phyloP scores from a whole-genome alignment of 2,797 vertebrate species.

The Pteronotus mesoamericanus region DNA sequence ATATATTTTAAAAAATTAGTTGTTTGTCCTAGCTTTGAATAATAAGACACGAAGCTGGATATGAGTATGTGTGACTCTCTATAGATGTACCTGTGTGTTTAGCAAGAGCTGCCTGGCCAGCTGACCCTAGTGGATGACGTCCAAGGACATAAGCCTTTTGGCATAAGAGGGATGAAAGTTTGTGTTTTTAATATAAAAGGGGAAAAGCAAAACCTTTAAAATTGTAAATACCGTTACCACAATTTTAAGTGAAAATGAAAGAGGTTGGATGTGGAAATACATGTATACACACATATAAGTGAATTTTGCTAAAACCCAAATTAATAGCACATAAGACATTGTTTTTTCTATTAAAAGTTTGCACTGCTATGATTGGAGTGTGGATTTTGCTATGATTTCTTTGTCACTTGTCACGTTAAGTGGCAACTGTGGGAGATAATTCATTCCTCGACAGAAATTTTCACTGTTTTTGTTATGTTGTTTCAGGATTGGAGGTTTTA shows the following conservation, averaged over 20 bases:
- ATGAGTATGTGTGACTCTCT: rapidly evolving
- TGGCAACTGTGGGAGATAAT: background rate
- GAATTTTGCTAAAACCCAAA: background rate
- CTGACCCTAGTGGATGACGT: background rate
- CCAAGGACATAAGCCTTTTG: background rate
- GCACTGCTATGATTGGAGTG: background rate
- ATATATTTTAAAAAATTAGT: background rate
- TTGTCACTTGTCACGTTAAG: background rate
- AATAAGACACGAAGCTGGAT: background rate
- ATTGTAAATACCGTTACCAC: background rate
- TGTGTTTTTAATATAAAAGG: background rate
- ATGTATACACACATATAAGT: rapidly evolving
- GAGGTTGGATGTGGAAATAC: background rate
- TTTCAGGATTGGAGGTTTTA: slow-evolving; percentile 93
- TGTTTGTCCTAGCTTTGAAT: background rate
- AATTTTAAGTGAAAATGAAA: background rate
- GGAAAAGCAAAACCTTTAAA: background rate
- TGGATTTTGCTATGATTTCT: background rate
- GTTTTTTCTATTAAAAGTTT: background rate
- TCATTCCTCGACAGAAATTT: background rate
- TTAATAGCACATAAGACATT: background rate
- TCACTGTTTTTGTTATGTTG: slow-evolving; percentile 34
- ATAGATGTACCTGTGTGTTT: background rate
- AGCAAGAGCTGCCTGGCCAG: background rate
- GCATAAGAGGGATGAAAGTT: background rate